Evolutionary conservation across 37 sponge, comb jelly and placozoan species (phyloP), one percentile per base, ranked within the genome.

Genomic region (Aphrocallistes beatrix): DNA sequence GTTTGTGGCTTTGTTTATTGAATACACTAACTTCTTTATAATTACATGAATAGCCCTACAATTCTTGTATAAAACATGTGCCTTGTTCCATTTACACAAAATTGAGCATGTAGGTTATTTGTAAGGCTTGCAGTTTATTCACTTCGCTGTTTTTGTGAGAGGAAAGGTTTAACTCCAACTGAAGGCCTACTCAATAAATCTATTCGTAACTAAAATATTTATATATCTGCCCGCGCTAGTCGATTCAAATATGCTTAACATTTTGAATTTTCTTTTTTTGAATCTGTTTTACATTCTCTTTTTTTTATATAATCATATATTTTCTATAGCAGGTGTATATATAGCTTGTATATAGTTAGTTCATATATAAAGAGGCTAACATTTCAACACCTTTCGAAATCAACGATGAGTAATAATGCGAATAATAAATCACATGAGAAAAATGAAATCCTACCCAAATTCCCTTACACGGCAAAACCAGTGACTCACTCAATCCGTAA

Each of bases 381-480:
- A 21, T 13, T 60, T 60, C 75, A 60, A 60, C 75, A 60, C 21
- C 75, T 60, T 25, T 60, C 75, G 8, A 3, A 32, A 60, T 3
- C 28, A 3, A 60, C 28, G n/a, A 60, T 60, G 75, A 60, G 75
- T 13, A 28, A 60, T 60, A 60, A 60, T 60, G 10, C 75, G 75
- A 60, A 60, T 60, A 60, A 60, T 60, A 60, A 60, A 60, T 25
- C 75, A 25, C 10, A 60, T 13, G 75, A 60, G 3, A 60, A 25
- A 25, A 60, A 60, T 13, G 75, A 60, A 21, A 60, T 60, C 8
- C 21, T 60, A 60, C 75, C 75, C n/a, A 60, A 60, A 60, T 60
- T 60, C 75, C 75, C 75, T 60, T 60, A 60, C 75, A 60, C 75
- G 75, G 75, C 75, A 60, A 60, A 60, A 60, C 75, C 75, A 60